Conservation (phyloP, 2,797 vertebrate species). For the Merluccius polli region DNA sequence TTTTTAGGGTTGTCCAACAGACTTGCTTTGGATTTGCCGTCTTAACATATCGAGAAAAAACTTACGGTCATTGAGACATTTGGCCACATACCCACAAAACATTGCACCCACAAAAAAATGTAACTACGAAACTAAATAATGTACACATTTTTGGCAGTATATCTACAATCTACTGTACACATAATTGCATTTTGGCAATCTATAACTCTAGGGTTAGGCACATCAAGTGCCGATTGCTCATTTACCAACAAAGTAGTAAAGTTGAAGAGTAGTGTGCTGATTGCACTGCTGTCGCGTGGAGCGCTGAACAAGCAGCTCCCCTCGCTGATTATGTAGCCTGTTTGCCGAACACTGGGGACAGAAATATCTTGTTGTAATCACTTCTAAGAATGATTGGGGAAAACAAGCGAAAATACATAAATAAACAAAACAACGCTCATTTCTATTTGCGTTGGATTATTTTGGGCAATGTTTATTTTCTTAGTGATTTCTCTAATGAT, state of each 20-base stretch:
- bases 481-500: background rate
- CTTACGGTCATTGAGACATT: too few relatives aligned
- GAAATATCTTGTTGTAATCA: slow-evolving; percentile 61
- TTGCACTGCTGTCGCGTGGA: slow-evolving; percentile 33
- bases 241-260: background rate
- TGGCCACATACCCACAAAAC: background rate
- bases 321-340: slow-evolving; percentile 55
- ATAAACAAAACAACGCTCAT: background rate
- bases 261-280: background rate
- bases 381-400: slow-evolving; percentile 27
- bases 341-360: slow-evolving; percentile 51
- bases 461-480: background rate
- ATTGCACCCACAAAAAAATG: background rate
- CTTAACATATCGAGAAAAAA: background rate
- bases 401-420: background rate
- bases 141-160: too few relatives aligned
- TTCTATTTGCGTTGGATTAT: background rate
- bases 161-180: background rate
- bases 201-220: background rate
- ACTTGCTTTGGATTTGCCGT: background rate
- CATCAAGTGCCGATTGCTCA: background rate
- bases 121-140: too few relatives aligned
- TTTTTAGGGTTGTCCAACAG: background rate
- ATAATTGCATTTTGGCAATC: background rate
- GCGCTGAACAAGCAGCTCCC: slow-evolving; percentile 36